phyloP scores from a whole-genome alignment of 92 coral and sea anemone genomes.

The Micromussa lordhowensis region DNA sequence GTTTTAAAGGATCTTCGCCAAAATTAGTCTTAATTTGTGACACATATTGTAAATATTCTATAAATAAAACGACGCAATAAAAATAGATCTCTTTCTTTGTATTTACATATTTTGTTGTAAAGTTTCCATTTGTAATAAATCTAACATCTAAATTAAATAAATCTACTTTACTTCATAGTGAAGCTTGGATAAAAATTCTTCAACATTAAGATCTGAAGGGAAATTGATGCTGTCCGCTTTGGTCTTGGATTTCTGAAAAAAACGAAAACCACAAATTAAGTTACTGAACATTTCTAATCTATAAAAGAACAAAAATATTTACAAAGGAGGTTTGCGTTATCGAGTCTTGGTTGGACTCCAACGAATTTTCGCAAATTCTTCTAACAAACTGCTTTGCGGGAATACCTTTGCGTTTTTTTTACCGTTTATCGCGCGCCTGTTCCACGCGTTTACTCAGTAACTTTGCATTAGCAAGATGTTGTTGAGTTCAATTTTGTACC shows the following conservation, averaged over 20 bases:
- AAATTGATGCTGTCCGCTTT: slow-evolving; percentile 52
- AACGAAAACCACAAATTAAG: slow-evolving; percentile 1
- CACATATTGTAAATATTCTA: neutral
- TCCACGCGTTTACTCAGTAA: too few relatives aligned
- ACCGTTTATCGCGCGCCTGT: too few relatives aligned
- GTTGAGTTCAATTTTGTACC: neutral
- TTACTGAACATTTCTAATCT: too few relatives aligned
- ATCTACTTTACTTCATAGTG: slow-evolving; percentile 73
- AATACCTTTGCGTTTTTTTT: too few relatives aligned
- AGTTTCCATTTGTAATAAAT: neutral
- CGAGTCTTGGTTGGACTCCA: neutral
- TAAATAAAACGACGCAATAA: neutral
- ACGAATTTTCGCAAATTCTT: neutral
- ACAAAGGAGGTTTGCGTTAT: too few relatives aligned
- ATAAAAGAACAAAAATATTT: too few relatives aligned
- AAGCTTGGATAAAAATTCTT: slow-evolving; percentile 81
- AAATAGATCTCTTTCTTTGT: neutral
- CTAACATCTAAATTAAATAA: neutral
- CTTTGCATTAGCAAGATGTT: neutral
- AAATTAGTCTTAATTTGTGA: neutral
- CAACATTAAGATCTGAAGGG: slow-evolving; percentile 87
- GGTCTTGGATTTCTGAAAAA: slow-evolving; percentile 68
- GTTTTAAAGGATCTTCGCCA: neutral
- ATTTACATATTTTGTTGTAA: neutral
- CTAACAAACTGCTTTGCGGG: neutral